Evolutionary conservation across 1,140 invertebrate genomes (phyloP).

Genomic region (Lycorma delicatula): DNA sequence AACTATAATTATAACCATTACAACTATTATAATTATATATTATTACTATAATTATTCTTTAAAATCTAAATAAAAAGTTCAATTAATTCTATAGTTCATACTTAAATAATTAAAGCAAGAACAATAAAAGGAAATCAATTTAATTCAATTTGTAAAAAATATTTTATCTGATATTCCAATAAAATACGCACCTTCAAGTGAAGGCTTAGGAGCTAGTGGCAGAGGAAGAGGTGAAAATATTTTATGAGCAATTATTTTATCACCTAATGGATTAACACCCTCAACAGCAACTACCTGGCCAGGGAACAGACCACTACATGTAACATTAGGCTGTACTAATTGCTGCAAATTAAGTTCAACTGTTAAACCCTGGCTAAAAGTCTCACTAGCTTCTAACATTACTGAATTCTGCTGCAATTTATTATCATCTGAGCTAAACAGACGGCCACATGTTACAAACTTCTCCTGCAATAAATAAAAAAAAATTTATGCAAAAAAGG

Average conservation of each 20-base stretch:
- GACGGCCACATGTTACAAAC: neutral
- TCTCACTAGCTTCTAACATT: neutral
- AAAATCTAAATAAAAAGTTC: no score
- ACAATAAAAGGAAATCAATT: no score
- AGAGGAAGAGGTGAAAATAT: neutral
- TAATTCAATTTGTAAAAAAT: no score
- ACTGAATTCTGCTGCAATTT: neutral
- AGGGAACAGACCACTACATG: neutral
- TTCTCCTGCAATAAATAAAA: no score
- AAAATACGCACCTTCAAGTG: neutral
- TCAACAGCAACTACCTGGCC: neutral
- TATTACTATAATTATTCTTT: no score
- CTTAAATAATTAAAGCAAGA: no score
- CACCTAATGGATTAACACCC: neutral
- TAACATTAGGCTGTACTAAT: neutral
- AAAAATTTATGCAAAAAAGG: no score
- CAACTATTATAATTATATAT: no score
- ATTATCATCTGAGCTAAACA: neutral
- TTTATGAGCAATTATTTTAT: neutral
- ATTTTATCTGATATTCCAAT: no score
- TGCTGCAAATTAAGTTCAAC: neutral
- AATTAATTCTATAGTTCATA: no score
- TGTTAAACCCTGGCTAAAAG: neutral
- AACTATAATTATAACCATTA: no score
- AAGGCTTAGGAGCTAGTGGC: neutral